Conservation (phyloP, 2,797 vertebrate genomes). For the Cossypha caffra region DNA sequence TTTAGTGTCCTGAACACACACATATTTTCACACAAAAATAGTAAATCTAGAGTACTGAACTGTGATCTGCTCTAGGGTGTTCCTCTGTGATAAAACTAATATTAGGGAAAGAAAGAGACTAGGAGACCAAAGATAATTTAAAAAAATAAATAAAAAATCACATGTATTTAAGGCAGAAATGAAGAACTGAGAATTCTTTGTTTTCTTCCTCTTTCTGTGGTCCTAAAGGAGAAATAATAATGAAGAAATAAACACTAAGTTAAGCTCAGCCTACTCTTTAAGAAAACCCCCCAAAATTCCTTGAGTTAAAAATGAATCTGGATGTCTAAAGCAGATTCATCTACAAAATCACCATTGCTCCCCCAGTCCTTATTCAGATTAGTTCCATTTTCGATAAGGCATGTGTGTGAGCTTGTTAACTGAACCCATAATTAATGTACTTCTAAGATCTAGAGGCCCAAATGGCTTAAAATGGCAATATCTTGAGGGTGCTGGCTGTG, state of each 20-base stretch:
- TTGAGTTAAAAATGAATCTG: conserved; percentile 19
- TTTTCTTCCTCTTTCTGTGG: background rate
- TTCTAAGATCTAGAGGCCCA: background rate
- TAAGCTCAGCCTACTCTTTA: background rate
- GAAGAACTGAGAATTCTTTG: background rate
- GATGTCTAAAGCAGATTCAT: background rate
- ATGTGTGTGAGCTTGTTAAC: conserved; percentile 14
- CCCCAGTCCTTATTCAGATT: background rate
- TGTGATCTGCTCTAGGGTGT: background rate
- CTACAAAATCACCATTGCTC: background rate
- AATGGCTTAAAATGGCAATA: background rate
- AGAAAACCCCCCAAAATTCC: background rate
- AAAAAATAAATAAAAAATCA: background rate
- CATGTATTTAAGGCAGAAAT: background rate
- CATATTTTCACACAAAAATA: background rate
- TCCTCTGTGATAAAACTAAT: background rate
- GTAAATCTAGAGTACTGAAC: background rate
- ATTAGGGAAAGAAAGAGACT: background rate
- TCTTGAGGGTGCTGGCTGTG: background rate
- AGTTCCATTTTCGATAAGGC: background rate
- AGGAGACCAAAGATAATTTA: background rate
- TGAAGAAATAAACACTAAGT: background rate
- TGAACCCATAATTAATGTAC: background rate
- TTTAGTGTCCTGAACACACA: background rate
- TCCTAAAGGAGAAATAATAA: conserved; percentile 23